Evolutionary conservation across 2,888 invertebrate species (phyloP).

Genomic region (Lycocerus yunnanus): DNA sequence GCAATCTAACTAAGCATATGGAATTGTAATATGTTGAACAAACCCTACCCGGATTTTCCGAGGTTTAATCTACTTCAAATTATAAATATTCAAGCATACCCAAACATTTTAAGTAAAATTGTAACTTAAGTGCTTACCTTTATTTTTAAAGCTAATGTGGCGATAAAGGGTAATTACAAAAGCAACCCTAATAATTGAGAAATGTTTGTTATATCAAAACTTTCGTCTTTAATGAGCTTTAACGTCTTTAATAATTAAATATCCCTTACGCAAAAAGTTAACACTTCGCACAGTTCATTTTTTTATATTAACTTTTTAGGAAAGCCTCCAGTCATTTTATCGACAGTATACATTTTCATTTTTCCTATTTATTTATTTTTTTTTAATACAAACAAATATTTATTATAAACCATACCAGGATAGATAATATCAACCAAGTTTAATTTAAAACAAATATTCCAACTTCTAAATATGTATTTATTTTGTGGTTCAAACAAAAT

Average conservation of each 20-base stretch:
- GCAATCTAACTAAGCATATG: neutral
- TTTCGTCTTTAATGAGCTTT: neutral
- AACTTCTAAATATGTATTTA: no score
- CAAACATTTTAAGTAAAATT: neutral
- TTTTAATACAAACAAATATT: no score
- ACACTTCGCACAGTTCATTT: neutral
- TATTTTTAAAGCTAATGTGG: neutral
- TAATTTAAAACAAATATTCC: no score
- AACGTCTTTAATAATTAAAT: neutral
- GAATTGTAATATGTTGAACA: neutral
- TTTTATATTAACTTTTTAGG: neutral
- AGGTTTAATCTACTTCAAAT: neutral
- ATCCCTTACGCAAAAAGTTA: neutral
- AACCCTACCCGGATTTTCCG: neutral
- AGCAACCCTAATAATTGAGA: neutral
- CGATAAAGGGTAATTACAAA: neutral
- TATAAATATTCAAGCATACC: neutral
- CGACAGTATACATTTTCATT: no score
- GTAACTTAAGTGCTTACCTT: neutral
- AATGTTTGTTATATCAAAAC: neutral
- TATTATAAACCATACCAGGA: no score
- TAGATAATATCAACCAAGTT: no score
- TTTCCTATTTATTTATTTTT: no score
- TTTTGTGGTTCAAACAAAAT: no score
- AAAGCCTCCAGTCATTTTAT: no score